These are phyloP conservation scores for Isichthys henryi DNA, from an alignment of 2,113 vertebrate genomes.

Conservation along the genomic window DNA sequence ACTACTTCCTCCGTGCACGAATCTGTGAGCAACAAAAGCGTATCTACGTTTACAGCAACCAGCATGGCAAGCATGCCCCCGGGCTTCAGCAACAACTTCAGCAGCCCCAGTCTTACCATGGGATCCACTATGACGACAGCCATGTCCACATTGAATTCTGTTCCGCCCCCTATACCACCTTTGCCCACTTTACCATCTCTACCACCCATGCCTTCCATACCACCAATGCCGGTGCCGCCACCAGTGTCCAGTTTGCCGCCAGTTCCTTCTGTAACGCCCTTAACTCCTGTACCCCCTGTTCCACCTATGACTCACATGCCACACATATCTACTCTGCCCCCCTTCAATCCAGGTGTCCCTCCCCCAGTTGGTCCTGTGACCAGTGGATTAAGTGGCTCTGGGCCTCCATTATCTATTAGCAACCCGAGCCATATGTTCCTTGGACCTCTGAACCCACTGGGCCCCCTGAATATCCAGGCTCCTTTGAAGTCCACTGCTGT, in stretches of 20 bases:
- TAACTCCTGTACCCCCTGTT: constrained; percentile 79
- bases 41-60: constrained; percentile 70
- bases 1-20: constrained; percentile 76
- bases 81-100: constrained; percentile 82
- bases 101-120: constrained; percentile 74
- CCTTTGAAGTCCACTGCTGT: constrained; percentile 78
- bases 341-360: constrained; percentile 77
- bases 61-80: constrained; percentile 73
- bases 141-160: constrained; percentile 77
- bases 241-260: constrained; percentile 84
- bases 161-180: constrained; percentile 86
- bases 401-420: constrained; percentile 72
- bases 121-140: constrained; percentile 74
- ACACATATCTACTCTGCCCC: constrained; percentile 81
- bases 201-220: constrained; percentile 85
- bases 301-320: constrained; percentile 83
- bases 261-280: constrained; percentile 75
- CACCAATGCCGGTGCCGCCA: constrained; percentile 83
- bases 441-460: constrained; percentile 77
- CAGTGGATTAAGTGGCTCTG: constrained; percentile 76
- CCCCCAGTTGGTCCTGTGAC: constrained; percentile 80
- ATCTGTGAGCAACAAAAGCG: constrained; percentile 72
- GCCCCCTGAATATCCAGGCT: constrained; percentile 75
- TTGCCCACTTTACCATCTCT: constrained; percentile 82
- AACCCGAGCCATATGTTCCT: constrained; percentile 84